These are phyloP conservation scores for Platycheirus rosarum DNA, from an alignment of 2,888 invertebrate species.

Conservation along the genomic window DNA sequence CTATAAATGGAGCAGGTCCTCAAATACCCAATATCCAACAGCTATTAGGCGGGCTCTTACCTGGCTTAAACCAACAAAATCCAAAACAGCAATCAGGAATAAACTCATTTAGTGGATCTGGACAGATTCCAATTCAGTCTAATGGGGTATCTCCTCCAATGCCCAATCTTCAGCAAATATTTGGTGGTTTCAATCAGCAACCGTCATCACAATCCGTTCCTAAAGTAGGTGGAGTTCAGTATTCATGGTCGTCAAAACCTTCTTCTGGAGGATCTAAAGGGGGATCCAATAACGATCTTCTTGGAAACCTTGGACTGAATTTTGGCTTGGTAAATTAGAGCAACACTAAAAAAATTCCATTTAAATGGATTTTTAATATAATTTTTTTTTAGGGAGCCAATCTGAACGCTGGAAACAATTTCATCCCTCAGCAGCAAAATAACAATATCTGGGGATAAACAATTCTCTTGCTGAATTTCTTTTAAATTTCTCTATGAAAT, in stretches of 20 bases:
- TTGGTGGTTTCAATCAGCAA: background rate
- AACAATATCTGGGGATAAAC: background rate
- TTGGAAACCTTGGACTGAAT: background rate
- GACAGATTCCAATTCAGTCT: too few species aligned
- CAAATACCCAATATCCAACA: background rate
- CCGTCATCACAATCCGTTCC: background rate
- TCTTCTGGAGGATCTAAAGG: background rate
- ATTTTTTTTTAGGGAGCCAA: background rate
- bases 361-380: background rate
- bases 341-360: background rate
- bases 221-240: background rate
- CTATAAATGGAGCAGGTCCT: conserved; percentile 1
- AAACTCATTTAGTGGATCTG: background rate
- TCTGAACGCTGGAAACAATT: background rate
- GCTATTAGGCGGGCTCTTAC: background rate
- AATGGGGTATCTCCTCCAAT: background rate
- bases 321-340: background rate
- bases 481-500: too few species aligned
- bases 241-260: background rate
- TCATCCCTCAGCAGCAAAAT: background rate
- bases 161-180: background rate
- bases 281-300: background rate
- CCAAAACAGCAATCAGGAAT: background rate
- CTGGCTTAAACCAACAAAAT: too few species aligned
- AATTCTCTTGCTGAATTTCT: too few species aligned